Evolutionary conservation across 1,140 invertebrate species (phyloP), one percentile per base, ranked within the genome.

Genomic region (Maconellicoccus hirsutus): DNA sequence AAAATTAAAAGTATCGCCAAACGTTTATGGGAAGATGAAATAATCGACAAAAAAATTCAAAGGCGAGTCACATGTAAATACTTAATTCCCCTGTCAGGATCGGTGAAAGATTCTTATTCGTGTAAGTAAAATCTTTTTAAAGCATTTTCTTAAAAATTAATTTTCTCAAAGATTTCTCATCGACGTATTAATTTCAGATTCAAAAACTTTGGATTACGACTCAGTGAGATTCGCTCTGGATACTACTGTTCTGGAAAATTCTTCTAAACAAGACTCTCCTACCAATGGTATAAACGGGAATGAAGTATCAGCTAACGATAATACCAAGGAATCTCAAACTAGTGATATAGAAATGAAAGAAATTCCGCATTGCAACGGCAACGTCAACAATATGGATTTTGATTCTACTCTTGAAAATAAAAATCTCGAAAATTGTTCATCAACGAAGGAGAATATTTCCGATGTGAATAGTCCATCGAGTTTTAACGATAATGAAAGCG

Each of bases 11-110:
- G 61, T 25, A 25, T 66, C 61, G 22, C 10, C 16, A 66, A 26
- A 66, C 21, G 61, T 10, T 26, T 26, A 66, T 23, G 25, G 61
- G 61, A 66, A 66, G 61, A 66, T 66, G 61, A 66, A 26, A 25
- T 25, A 66, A 66, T 66, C 22, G 61, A 66, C 10, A 66, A 66
- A 66, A 66, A 66, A 25, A 66, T 66, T 6, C 61, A 66, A 12
- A 23, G 61, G 25, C 3, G 61, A 25, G 61, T 66, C 3, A 66
- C 61, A 1, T 66, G 61, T 16, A 66, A 66, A 25, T 66, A 66
- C 25, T 16, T 66, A 4, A 66, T 66, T 66, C 61, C 61, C 3
- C 2, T 66, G 10, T 23, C 61, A 14, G 61, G 61, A 25, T 66
- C 61, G 61, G 61, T 26, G 3, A 66, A 26, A 66, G 61, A 66